Conservation (phyloP, 2,888 invertebrate genomes). For the Monopis laevigella region DNA sequence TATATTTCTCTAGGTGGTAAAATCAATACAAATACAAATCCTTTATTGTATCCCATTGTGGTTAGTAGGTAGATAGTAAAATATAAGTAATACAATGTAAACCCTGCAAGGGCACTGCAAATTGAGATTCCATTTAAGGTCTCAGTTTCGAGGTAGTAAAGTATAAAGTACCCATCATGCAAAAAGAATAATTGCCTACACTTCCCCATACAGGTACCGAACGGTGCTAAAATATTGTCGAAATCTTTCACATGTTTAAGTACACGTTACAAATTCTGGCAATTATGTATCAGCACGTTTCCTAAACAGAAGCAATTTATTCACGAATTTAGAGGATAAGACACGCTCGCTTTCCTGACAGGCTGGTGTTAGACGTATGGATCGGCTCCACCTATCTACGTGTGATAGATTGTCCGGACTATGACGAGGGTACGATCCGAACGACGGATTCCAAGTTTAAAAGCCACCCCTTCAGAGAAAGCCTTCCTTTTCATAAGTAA, state of each 20-base stretch:
- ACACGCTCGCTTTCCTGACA: constrained; percentile 15
- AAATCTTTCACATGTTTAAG: constrained; percentile 7
- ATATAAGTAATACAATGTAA: too few relatives aligned
- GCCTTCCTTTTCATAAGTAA: constrained; percentile 9
- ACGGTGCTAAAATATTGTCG: too few relatives aligned
- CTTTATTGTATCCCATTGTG: too few relatives aligned
- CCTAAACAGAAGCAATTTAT: constrained; percentile 21
- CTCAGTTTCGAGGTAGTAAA: too few relatives aligned
- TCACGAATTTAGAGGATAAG: constrained; percentile 20
- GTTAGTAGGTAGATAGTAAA: too few relatives aligned
- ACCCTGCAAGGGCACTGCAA: too few relatives aligned
- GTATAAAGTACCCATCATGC: too few relatives aligned
- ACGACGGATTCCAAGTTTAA: constrained; percentile 19
- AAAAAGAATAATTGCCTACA: too few relatives aligned
- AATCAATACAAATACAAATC: too few relatives aligned
- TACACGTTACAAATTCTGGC: constrained; percentile 7
- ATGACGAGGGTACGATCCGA: constrained; percentile 32
- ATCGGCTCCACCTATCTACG: constrained; percentile 3
- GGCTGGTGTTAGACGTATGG: constrained; percentile 3
- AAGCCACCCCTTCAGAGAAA: constrained; percentile 15
- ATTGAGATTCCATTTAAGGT: too few relatives aligned
- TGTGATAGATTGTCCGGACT: constrained; percentile 27
- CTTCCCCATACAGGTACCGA: too few relatives aligned
- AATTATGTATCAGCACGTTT: constrained; percentile 10
- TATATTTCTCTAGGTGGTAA: too few relatives aligned